These are phyloP conservation scores for Dione vanillae DNA, from an alignment of 2,888 invertebrate species.

Conservation along the genomic window DNA sequence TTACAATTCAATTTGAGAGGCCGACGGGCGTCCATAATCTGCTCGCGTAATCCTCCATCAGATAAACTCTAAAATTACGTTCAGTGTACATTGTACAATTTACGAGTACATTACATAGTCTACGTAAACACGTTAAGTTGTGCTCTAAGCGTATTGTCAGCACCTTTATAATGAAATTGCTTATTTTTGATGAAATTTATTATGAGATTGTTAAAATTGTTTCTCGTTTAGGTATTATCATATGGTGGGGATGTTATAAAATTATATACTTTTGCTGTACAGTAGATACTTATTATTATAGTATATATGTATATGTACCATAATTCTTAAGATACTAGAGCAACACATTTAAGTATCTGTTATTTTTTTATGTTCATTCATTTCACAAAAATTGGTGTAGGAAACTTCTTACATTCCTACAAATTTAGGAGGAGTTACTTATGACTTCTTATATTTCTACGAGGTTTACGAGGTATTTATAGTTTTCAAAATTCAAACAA, in stretches of 20 bases:
- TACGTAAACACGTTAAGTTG: constrained; percentile 68
- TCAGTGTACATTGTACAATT: constrained; percentile 64
- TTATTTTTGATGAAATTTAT: constrained; percentile 45
- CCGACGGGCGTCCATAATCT: constrained; percentile 60
- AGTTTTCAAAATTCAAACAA: too few species aligned
- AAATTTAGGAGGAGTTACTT: too few species aligned
- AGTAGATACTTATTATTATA: neutral
- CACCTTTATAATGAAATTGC: constrained; percentile 24
- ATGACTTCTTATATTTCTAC: too few species aligned
- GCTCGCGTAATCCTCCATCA: constrained; percentile 69
- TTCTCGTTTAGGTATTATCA: neutral
- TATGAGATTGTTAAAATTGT: constrained; percentile 31
- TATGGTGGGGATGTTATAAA: neutral
- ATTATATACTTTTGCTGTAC: neutral
- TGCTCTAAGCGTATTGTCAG: constrained; percentile 71
- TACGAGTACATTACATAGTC: constrained; percentile 56
- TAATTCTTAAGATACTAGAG: too few species aligned
- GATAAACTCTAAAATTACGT: constrained; percentile 82
- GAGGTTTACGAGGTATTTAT: too few species aligned
- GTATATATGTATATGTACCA: neutral
- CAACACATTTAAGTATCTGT: too few species aligned
- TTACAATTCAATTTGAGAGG: constrained; percentile 82
- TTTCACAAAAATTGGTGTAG: too few species aligned
- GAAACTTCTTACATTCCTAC: too few species aligned
- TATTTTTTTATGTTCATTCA: too few species aligned